Base-by-base conservation (phyloP, 2,113 vertebrate species). In the Callithrix jacchus region DNA sequence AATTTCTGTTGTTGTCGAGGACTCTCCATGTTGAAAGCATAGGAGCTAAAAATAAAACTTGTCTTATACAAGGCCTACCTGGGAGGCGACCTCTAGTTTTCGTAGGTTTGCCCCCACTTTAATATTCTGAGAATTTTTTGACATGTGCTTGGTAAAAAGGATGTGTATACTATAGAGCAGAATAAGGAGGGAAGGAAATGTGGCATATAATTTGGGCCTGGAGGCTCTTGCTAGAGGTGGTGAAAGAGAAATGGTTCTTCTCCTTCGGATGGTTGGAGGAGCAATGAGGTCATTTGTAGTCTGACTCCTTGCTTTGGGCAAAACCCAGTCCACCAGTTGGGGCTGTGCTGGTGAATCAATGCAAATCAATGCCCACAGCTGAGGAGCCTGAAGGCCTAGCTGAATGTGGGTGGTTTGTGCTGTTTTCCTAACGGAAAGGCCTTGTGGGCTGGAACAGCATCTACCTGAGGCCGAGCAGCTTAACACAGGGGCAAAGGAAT, bases 291-390 rank as follows among this genome's bases (percentile, higher is more conserved):
- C 17, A 42, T 92, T 87, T 52, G 35, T 35, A 27, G 32, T 93
- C n/a, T 37, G 73, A 93, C 82, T 94, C 70, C 56, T 49, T 86
- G 85, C 68, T 96, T 87, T 94, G 71, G 64, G 79, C 68, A 66
- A 81, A 95, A 80, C 37, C 47, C 32, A 0, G 30, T 56, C 13
- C 9, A 76, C n/a, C 45, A 77, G 20, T 81, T 86, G 49, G 17
- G 68, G 25, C 54, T 32, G 16, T 87, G 45, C 49, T 64, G 5
- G 32, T 93, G 84, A 84, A 77, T 91, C 54, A n/a, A 13, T 45
- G 68, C 49, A 81, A 52, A 89, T 85, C 87, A 52, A 1, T 92
- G 54, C 45, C 70, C 68, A 76, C 17, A 20, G 54, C 45, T 21
- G 37, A 90, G 35, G 18, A 71, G 3, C 49, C 61, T 13, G 0